Evolutionary conservation across 2,797 vertebrate species (phyloP), one percentile per base, ranked within the genome.

Genomic region (Argya squamiceps): DNA sequence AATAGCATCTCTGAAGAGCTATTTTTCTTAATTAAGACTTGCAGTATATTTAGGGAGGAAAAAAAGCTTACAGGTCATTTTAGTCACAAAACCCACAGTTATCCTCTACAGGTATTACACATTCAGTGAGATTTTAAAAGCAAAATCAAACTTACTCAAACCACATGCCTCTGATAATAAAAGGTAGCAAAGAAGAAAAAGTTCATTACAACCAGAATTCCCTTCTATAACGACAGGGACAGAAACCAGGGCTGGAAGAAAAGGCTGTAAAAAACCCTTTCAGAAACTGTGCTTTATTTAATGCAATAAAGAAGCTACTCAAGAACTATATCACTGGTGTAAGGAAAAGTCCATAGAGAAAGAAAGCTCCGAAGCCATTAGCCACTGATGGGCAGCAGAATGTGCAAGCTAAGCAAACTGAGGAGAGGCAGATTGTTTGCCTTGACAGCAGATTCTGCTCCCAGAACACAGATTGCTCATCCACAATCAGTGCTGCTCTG

Each of bases 41-140:
- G 7, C 26, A 88, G 18, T 3, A 62, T 4, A 56, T 23, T 41
- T 13, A 5, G 4, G 16, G 5, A 37, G 4, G 6, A 3, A 30
- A 21, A 21, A 71, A 44, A 21, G 2, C 22, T 52, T 39, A 3
- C 9, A 60, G 8, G 16, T 5, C 2, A 27, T 73, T 83, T n/a
- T 9, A 69, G 17, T 30, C 53, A 43, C 26, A 34, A 84, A 36
- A n/a, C 15, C 46, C 30, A 8, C 2, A 46, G 10, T 11, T 37
- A 24, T 20, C 16, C 15, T 70, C 30, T 2, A 11, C 0, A 26
- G 18, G 11, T 23, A 32, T 14, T 63, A 41, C 1, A 19, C 0
- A 2, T 10, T 46, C 22, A 59, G 18, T 5, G 26, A 74, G 17
- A 30, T 21, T 56, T 67, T 36, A 26, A 82, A 68, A 76, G 27